Evolutionary conservation across 2,888 invertebrate genomes (phyloP), one percentile per base, ranked within the genome.

Genomic region (Alcis repandata): DNA sequence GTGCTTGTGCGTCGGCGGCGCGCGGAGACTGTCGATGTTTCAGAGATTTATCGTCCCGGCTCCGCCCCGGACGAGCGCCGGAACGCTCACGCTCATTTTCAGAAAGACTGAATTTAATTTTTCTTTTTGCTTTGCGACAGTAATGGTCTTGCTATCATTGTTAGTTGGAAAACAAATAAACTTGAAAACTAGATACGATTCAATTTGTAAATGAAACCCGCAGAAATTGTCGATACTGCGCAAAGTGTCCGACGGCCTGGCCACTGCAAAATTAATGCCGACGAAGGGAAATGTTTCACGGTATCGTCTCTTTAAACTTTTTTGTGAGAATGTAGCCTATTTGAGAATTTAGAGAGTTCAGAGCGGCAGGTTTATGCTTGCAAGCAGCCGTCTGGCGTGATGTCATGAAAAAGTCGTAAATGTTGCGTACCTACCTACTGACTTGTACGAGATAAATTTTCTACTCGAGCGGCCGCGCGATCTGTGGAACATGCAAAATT

Each of bases 381-480:
- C 75, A 78, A 80, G 80, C 79, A 85, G 75, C 77, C 80, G 80
- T 85, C 84, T 84, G 82, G 81, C 85, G 83, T 77, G 82, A 83
- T 80, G 85, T 84, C 86, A 84, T 90, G 86, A 88, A 90, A 90
- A 87, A 81, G 80, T 87, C 90, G 90, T 90, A 91, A 91, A 91
- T 83, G 89, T 84, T 85, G 85, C 86, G 84, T 87, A 85, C 79
- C 81, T 86, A 85, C 33, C 33, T 36, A 43, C 81, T 81, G 81
- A 82, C 82, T 79, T 82, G 82, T 85, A 83, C 83, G 80, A 85
- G 82, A 83, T 83, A 85, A 88, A 90, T 90, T 90, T 89, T 87
- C 85, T 82, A 79, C 83, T 85, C 77, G 84, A 88, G 82, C 79
- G 81, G 78, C 75, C 82, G 75, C 79, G 79, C 85, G 83, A 86